Evolutionary conservation across 2,797 vertebrate genomes (phyloP).

Genomic region (Fistularia tabacaria): DNA sequence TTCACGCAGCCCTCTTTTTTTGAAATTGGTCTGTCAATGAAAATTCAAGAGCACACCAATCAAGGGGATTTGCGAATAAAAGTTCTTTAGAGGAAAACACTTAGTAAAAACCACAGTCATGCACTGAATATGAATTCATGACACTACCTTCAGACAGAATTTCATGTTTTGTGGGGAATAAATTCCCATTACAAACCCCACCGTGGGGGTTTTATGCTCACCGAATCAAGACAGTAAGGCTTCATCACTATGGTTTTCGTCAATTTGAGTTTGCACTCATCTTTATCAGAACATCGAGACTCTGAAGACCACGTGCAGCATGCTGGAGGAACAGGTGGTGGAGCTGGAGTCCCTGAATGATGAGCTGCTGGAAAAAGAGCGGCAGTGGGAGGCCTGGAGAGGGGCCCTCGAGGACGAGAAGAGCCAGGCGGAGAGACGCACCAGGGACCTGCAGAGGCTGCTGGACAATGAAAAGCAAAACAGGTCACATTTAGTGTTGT

Average conservation of each 20-base stretch:
- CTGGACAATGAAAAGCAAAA: conserved; percentile 95
- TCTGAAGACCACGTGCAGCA: conserved; percentile 97
- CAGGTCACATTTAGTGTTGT: conserved; percentile 68
- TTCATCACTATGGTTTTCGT: neutral
- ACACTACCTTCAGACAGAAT: no score
- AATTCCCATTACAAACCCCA: no score
- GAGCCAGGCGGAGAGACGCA: conserved; percentile 90
- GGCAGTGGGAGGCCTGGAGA: conserved; percentile 95
- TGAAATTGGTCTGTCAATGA: no score
- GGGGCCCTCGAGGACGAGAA: conserved; percentile 91
- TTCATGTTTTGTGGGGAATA: no score
- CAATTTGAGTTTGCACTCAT: conserved; percentile 42
- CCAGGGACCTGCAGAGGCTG: conserved; percentile 89
- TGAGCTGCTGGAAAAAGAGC: conserved; percentile 91
- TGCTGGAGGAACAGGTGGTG: conserved; percentile 97
- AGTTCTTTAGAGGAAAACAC: no score
- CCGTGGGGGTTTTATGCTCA: no score
- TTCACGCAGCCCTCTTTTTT: no score
- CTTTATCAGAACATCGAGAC: conserved; percentile 90
- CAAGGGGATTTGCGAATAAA: no score
- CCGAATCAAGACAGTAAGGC: no score
- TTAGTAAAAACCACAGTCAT: no score
- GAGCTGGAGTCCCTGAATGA: conserved; percentile 94
- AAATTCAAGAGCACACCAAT: no score
- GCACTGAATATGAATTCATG: no score